Percentiles rank a stretch among this genome's conserved stretches.
phyloP scores from a whole-genome alignment of 2,113 vertebrate genomes.

The Alethe diademata region DNA sequence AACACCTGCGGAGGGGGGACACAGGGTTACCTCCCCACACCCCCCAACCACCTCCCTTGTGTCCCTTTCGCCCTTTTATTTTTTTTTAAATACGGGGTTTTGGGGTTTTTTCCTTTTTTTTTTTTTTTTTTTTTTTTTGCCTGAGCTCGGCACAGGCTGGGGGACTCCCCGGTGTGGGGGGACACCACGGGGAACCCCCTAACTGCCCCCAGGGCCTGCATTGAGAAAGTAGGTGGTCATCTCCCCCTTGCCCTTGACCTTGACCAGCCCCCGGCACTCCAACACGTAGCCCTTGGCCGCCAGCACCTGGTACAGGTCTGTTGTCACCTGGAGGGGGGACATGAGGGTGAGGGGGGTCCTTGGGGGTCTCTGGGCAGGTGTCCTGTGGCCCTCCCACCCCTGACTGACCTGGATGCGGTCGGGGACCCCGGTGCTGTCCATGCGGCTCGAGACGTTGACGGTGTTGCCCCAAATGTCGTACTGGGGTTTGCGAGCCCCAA shows the following conservation, averaged over 20 bases:
- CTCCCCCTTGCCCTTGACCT: slow-evolving; percentile 98
- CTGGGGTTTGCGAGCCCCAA: slow-evolving; percentile 91
- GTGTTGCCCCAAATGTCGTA: slow-evolving; percentile 98
- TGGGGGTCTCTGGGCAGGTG: accelerated
- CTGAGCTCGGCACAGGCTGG: not conserved
- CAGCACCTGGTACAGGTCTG: slow-evolving; percentile 92
- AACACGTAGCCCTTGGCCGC: slow-evolving; percentile 87
- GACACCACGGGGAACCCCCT: slow-evolving; percentile 63
- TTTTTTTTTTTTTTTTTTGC: not conserved
- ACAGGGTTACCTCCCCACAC: not conserved
- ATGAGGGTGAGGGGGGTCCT: accelerated
- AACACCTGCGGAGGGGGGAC: not conserved
- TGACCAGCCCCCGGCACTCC: slow-evolving; percentile 91
- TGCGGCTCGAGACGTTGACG: slow-evolving; percentile 94
- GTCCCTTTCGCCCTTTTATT: not conserved
- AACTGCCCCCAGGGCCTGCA: slow-evolving; percentile 85
- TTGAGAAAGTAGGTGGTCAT: slow-evolving; percentile 98
- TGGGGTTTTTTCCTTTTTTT: not conserved
- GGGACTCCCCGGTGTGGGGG: not conserved
- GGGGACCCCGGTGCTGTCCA: slow-evolving; percentile 95
- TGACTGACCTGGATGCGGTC: slow-evolving; percentile 88
- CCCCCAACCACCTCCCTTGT: not conserved
- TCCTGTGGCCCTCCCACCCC: not conserved
- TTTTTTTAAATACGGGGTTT: not conserved
- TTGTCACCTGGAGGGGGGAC: slow-evolving; percentile 81